These are phyloP conservation scores for Thaleichthys pacificus DNA, from an alignment of 2,797 vertebrate genomes.

Conservation along the genomic window DNA sequence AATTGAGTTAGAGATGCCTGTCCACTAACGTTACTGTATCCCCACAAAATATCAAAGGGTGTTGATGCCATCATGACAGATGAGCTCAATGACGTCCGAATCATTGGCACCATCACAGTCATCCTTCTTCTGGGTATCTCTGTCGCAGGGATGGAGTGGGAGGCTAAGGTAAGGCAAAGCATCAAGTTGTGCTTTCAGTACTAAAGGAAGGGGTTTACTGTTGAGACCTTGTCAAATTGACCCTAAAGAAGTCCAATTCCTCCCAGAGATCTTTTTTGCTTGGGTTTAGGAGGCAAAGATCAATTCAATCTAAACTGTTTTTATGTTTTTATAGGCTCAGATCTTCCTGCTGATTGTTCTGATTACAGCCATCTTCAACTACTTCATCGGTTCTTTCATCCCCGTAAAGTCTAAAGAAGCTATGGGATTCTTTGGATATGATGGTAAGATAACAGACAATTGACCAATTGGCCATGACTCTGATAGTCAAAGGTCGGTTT, in stretches of 20 bases:
- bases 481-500: too few relatives aligned
- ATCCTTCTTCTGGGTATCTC: slow-evolving; percentile 93
- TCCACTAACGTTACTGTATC: not conserved
- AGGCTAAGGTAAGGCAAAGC: slow-evolving; percentile 86
- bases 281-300: not conserved
- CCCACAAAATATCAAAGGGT: slow-evolving; percentile 61
- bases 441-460: slow-evolving; percentile 70
- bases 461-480: too few relatives aligned
- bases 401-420: slow-evolving; percentile 83
- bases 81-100: slow-evolving; percentile 87
- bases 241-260: not conserved
- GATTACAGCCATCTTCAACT: slow-evolving; percentile 88
- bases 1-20: not conserved
- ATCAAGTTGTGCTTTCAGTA: not conserved
- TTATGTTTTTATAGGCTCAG: slow-evolving; percentile 82
- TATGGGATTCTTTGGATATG: slow-evolving; percentile 89
- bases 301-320: not conserved
- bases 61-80: slow-evolving; percentile 84
- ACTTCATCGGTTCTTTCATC: slow-evolving; percentile 92
- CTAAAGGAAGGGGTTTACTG: not conserved
- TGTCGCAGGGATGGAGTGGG: slow-evolving; percentile 98
- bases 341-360: slow-evolving; percentile 93
- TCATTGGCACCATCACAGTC: slow-evolving; percentile 93
- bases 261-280: not conserved
- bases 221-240: not conserved